Percentiles rank a stretch among this genome's conserved stretches.
Conservation (phyloP, 2,113 vertebrate species). For the Paradoxurus hermaphroditus region DNA sequence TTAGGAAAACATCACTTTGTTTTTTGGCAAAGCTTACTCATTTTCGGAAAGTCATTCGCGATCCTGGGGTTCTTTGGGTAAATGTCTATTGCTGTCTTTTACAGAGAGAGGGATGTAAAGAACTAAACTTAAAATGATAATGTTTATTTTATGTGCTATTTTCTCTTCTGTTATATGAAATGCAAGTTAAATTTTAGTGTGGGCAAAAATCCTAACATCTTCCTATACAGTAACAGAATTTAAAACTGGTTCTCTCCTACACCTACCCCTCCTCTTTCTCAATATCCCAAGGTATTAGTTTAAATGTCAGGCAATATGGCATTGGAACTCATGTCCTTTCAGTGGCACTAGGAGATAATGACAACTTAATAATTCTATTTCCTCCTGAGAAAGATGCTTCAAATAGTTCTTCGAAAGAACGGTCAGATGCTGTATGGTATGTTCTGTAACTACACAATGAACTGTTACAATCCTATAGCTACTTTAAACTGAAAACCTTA, state of each 20-base stretch:
- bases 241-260: neutral
- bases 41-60: neutral
- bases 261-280: neutral
- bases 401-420: neutral
- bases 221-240: neutral
- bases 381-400: neutral
- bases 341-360: neutral
- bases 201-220: neutral
- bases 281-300: neutral
- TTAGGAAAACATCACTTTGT: neutral
- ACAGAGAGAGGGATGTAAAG: neutral
- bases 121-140: neutral
- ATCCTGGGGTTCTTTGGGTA: neutral
- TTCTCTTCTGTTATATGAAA: neutral
- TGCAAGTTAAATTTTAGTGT: neutral
- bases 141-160: neutral
- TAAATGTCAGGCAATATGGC: slow-evolving; percentile 1
- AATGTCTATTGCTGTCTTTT: neutral
- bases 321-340: neutral
- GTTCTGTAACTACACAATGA: neutral
- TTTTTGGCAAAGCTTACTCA: neutral
- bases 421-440: neutral
- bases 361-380: neutral
- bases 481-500: neutral
- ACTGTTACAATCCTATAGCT: neutral